phyloP scores from a whole-genome alignment of 2,797 vertebrate genomes.

The Astyanax mexicanus region DNA sequence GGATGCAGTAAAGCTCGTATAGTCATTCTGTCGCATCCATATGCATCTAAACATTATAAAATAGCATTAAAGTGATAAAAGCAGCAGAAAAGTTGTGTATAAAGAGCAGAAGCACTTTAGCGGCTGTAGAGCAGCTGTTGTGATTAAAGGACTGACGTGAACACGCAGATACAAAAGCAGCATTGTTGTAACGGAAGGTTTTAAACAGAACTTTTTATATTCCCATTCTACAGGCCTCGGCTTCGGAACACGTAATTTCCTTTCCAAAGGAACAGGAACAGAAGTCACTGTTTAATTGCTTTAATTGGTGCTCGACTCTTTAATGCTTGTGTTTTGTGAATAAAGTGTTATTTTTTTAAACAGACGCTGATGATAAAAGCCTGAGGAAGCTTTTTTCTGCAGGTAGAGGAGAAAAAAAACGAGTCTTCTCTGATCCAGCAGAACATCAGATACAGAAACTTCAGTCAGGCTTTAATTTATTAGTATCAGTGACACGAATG shows the following conservation, averaged over 20 bases:
- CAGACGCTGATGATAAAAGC: too few species aligned
- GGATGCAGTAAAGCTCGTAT: too few species aligned
- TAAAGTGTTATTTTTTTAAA: neutral
- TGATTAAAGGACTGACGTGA: neutral
- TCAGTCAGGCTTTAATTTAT: too few species aligned
- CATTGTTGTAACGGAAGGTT: neutral
- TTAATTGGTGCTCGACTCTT: slow-evolving; percentile 8
- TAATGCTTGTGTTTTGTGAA: neutral
- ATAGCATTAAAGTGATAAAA: too few species aligned
- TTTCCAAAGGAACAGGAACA: neutral
- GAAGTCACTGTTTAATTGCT: neutral
- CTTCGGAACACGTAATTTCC: neutral
- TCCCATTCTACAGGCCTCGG: neutral
- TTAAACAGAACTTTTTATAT: neutral
- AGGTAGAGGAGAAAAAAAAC: too few species aligned
- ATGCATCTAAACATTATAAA: too few species aligned
- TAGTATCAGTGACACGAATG: too few species aligned
- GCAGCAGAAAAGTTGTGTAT: too few species aligned
- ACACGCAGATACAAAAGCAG: neutral
- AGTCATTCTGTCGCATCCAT: too few species aligned
- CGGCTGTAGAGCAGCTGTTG: neutral
- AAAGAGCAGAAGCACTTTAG: neutral
- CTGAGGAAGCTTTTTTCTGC: too few species aligned
- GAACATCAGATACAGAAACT: too few species aligned
- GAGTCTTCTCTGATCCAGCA: too few species aligned